Percentiles rank a stretch among this genome's conserved stretches.
phyloP scores from a whole-genome alignment of 2,113 vertebrate genomes.

The Podilymbus podiceps region DNA sequence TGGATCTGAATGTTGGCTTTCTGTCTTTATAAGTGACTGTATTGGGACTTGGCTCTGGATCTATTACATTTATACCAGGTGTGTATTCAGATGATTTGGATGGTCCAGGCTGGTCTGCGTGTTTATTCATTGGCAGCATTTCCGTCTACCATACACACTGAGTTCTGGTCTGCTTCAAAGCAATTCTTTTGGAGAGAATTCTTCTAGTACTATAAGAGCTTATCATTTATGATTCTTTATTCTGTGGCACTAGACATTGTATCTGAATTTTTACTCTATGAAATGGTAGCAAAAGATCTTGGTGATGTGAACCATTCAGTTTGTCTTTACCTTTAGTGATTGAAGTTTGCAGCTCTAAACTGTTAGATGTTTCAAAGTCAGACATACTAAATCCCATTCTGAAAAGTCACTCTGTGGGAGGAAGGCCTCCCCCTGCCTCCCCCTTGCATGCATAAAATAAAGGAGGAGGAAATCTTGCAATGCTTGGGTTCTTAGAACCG shows the following conservation, averaged over 20 bases:
- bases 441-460: not conserved
- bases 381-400: not conserved
- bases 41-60: not conserved
- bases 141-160: not conserved
- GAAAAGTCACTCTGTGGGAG: not conserved
- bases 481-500: not conserved
- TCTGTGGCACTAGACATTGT: not conserved
- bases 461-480: not conserved
- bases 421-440: not conserved
- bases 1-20: not conserved
- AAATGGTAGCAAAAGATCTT: not conserved
- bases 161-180: constrained; percentile 12
- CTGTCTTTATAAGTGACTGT: not conserved
- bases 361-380: not conserved
- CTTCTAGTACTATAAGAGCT: not conserved
- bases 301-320: not conserved
- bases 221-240: not conserved
- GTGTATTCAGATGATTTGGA: not conserved
- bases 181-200: not conserved
- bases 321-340: not conserved
- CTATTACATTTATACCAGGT: not conserved
- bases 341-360: not conserved
- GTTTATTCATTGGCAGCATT: not conserved
- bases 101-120: not conserved
- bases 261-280: not conserved